These are phyloP conservation scores for Rhinella marina DNA, from an alignment of 2,797 vertebrate species.

Conservation along the genomic window DNA sequence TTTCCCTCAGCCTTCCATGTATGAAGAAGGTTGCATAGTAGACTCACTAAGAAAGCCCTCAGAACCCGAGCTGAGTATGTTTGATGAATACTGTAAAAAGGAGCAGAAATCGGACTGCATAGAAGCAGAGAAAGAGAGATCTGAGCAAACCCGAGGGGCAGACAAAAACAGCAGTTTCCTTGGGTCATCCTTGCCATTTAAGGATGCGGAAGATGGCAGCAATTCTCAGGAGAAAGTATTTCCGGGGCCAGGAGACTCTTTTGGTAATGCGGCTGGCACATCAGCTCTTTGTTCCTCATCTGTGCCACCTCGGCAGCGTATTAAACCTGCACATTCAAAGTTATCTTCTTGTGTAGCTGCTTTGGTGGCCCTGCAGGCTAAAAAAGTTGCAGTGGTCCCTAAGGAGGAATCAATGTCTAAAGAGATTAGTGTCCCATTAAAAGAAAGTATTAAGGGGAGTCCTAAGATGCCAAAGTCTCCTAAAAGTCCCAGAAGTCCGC, in stretches of 20 bases:
- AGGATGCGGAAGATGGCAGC: constrained; percentile 70
- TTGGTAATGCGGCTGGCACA: constrained; percentile 12
- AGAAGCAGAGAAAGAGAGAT: constrained; percentile 70
- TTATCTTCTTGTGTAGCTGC: constrained; percentile 92
- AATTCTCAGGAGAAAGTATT: constrained; percentile 72
- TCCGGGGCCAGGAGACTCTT: constrained; percentile 22
- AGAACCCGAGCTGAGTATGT: constrained; percentile 78
- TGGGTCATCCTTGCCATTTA: constrained; percentile 71
- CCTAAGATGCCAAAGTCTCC: constrained; percentile 90
- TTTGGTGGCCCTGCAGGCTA: constrained; percentile 87
- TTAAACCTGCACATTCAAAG: constrained; percentile 85
- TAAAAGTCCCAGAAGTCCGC: constrained; percentile 89
- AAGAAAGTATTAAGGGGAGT: constrained; percentile 80
- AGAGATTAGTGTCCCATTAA: constrained; percentile 75
- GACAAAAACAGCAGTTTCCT: constrained; percentile 71
- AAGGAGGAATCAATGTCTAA: constrained; percentile 78
- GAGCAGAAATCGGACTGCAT: constrained; percentile 76
- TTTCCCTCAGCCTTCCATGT: constrained; percentile 77
- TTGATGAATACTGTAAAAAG: constrained; percentile 82
- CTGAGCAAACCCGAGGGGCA: constrained; percentile 70
- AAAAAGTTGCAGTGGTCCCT: constrained; percentile 77
- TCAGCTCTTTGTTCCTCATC: constrained; percentile 69
- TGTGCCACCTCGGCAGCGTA: constrained; percentile 75
- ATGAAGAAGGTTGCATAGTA: constrained; percentile 75
- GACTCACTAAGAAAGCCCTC: constrained; percentile 72